Conservation (phyloP, 2,113 vertebrate genomes). For the Otis tarda region DNA sequence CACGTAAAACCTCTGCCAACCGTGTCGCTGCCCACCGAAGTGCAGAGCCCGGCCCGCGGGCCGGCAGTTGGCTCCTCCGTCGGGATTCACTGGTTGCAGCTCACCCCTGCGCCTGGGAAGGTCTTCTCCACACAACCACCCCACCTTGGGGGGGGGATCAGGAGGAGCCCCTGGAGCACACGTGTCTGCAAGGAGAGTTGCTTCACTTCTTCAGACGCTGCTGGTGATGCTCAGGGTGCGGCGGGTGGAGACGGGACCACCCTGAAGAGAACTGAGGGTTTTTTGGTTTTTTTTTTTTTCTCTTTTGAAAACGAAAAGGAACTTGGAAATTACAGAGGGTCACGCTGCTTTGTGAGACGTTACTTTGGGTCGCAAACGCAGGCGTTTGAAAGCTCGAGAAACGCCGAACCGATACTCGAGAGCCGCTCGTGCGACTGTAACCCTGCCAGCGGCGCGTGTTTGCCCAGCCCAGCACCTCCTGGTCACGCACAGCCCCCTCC, state of each 20-base stretch:
- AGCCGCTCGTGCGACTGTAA: neutral
- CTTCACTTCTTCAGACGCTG: no score
- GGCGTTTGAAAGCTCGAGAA: neutral
- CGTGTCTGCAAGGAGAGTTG: no score
- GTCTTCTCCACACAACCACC: no score
- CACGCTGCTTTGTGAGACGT: neutral
- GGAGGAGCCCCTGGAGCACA: no score
- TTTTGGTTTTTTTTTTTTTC: neutral
- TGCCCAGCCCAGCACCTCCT: neutral
- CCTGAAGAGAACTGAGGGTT: neutral
- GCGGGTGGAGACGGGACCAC: fast-evolving
- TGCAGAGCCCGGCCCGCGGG: no score
- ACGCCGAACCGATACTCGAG: neutral
- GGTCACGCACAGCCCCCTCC: neutral
- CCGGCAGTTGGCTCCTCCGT: no score
- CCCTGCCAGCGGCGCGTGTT: neutral
- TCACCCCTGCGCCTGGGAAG: no score
- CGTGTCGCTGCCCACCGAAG: no score
- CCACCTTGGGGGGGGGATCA: no score
- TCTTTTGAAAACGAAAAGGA: neutral
- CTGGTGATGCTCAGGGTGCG: neutral
- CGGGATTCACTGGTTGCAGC: no score
- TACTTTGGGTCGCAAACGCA: neutral
- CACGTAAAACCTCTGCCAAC: no score
- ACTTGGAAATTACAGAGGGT: neutral